Conservation (phyloP, 2,888 invertebrate species). For the Caradrina clavipalpis region DNA sequence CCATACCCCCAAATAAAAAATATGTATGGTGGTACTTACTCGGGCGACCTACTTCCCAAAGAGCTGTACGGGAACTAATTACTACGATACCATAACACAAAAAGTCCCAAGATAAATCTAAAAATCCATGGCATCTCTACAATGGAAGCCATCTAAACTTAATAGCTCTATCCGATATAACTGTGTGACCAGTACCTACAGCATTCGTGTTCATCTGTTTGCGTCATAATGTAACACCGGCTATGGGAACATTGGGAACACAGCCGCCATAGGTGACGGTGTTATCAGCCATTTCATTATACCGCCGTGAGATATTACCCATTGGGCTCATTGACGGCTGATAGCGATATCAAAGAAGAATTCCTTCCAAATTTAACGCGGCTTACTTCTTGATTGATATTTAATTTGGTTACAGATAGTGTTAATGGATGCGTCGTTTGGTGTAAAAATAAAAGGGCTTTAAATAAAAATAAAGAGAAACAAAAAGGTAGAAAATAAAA, state of each 20-base stretch:
- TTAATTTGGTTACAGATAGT: conserved; percentile 50
- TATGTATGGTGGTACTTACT: too few relatives aligned
- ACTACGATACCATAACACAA: background rate
- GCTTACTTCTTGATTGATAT: conserved; percentile 58
- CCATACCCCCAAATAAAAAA: too few relatives aligned
- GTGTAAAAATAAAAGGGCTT: conserved; percentile 2
- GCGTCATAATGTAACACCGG: conserved; percentile 49
- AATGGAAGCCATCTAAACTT: conserved; percentile 42
- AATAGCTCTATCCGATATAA: conserved; percentile 61
- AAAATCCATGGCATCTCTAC: conserved; percentile 24
- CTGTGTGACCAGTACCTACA: conserved; percentile 40
- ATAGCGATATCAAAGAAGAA: conserved; percentile 56
- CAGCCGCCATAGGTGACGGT: conserved; percentile 56
- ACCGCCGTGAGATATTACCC: conserved; percentile 48
- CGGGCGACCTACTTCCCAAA: too few relatives aligned
- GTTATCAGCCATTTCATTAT: conserved; percentile 59
- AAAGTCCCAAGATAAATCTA: conserved; percentile 8
- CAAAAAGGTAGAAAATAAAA: conserved; percentile 7
- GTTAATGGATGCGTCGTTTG: conserved; percentile 17
- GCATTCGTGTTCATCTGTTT: conserved; percentile 49
- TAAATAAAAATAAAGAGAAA: background rate
- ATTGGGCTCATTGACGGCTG: conserved; percentile 49
- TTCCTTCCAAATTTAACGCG: conserved; percentile 52
- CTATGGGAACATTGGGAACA: conserved; percentile 48
- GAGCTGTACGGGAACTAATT: too few relatives aligned